Evolutionary conservation across 2,888 invertebrate genomes (phyloP), one percentile per base, ranked within the genome.

Genomic region (Agrochola lychnidis): DNA sequence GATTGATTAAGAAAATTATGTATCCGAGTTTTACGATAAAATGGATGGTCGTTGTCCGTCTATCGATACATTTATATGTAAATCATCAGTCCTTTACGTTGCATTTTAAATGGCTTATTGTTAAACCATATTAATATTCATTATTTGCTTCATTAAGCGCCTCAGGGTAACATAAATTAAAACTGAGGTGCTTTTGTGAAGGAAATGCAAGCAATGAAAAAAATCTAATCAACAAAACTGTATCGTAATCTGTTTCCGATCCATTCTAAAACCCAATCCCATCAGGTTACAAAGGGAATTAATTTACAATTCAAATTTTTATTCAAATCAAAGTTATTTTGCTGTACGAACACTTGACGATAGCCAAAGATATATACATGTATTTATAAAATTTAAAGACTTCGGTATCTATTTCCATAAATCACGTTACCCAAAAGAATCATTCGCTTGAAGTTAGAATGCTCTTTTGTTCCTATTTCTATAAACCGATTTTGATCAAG

Each of bases 61-160:
- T 71, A 79, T 88, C 84, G 84, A 85, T 85, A 88, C 83, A 90
- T 89, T 90, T 85, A 81, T 84, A 92, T 92, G 91, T 81, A 87
- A 91, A 92, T 90, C 61, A 62, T 68, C 84, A 87, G 78, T 81
- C 88, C 89, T 90, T 89, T 73, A 76, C 79, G 79, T 87, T 81
- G 85, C 79, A 81, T 88, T 88, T 87, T 85, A 85, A 89, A 89
- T 84, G 68, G 78, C 81, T 82, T 87, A 91, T 92, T 90, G 91
- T 91, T 90, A 86, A 78, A 86, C 45, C 78, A 10, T 73, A 87
- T 89, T 84, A 89, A 90, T 89, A 90, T 90, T 87, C 88, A 89
- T 88, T 86, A 87, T 89, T 87, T 86, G 76, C 83, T 88, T 87
- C 87, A 87, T 88, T 88, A 88, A 76, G 81, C 48, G 30, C 69